These are phyloP conservation scores for Amphipoea lucens DNA, from an alignment of 2,888 invertebrate genomes.

Conservation along the genomic window DNA sequence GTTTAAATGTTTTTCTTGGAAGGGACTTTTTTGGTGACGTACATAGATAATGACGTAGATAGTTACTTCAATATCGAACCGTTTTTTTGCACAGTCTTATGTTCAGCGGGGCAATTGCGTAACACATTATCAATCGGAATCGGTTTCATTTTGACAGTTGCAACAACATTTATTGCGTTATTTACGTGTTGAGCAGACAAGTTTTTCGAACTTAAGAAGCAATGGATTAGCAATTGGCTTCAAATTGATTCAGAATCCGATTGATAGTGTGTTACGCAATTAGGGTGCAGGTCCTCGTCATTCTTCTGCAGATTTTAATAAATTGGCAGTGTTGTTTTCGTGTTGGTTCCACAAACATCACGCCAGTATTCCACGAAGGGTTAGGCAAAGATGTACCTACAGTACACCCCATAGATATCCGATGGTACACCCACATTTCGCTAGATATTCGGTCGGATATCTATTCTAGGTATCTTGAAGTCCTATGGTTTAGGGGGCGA, in stretches of 20 bases:
- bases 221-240: too few species aligned
- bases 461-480: background rate
- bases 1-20: constrained; percentile 25
- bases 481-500: background rate
- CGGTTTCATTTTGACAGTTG: too few species aligned
- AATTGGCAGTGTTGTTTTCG: background rate
- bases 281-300: too few species aligned
- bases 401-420: too few species aligned
- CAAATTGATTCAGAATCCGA: too few species aligned
- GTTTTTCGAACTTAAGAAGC: too few species aligned
- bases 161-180: too few species aligned
- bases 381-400: too few species aligned
- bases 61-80: background rate
- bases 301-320: too few species aligned
- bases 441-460: background rate
- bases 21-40: constrained; percentile 23
- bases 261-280: too few species aligned
- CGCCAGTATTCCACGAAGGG: background rate
- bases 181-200: too few species aligned
- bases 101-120: background rate
- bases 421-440: background rate
- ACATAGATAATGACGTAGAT: constrained; percentile 3
- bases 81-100: background rate
- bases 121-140: too few species aligned
- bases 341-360: background rate